Conservation (phyloP, 1,140 invertebrate species). For the Propsilocerus akamusi region DNA sequence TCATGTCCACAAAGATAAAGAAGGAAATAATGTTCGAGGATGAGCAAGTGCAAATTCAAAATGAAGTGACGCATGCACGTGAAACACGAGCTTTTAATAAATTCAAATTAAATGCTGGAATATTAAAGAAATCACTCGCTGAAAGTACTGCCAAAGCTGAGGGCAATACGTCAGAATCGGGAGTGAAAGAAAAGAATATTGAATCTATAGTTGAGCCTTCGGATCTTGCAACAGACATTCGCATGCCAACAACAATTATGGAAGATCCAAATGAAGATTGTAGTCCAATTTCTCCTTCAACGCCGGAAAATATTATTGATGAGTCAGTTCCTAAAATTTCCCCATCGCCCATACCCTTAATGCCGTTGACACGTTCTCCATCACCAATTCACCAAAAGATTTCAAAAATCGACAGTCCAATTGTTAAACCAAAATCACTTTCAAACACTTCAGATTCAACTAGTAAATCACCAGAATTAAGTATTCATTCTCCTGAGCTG, state of each 20-base stretch:
- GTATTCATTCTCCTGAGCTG: not conserved
- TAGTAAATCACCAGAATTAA: not conserved
- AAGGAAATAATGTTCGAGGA: constrained; percentile 28
- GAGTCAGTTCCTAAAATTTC: too few relatives aligned
- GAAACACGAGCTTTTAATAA: not conserved
- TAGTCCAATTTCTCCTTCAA: not conserved
- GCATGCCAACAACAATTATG: constrained; percentile 6
- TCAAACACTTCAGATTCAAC: too few relatives aligned
- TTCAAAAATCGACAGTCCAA: too few relatives aligned
- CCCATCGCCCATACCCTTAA: too few relatives aligned
- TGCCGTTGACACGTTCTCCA: too few relatives aligned
- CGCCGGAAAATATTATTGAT: not conserved
- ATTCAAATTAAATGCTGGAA: not conserved
- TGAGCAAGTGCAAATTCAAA: constrained; percentile 21
- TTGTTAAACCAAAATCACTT: too few relatives aligned
- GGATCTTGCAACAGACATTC: constrained; percentile 2
- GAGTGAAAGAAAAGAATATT: not conserved
- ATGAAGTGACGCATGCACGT: constrained; percentile 13
- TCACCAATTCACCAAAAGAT: too few relatives aligned
- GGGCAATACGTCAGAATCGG: constrained; percentile 18
- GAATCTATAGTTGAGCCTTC: not conserved
- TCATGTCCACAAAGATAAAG: constrained; percentile 51
- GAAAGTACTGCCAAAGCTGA: constrained; percentile 21
- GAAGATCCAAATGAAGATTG: constrained; percentile 1
- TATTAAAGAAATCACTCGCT: constrained; percentile 8